A percentile compares a stretch with the other conserved stretches of the same genome.
phyloP scores from a whole-genome alignment of 2,888 invertebrate species.

The Copidosoma aretas region DNA sequence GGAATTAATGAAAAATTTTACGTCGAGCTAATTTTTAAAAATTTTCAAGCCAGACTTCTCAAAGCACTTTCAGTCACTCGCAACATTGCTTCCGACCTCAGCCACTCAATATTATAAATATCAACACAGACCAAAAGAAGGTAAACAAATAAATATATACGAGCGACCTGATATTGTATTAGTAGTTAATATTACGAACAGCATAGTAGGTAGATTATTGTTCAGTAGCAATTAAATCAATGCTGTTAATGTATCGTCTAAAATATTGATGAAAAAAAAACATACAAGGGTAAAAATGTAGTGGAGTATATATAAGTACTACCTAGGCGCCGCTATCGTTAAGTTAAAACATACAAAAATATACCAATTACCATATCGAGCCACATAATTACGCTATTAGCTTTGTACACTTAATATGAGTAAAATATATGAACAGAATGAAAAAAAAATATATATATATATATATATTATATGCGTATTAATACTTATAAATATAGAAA shows the following conservation, averaged over 20 bases:
- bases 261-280: conserved; percentile 14
- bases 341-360: conserved; percentile 26
- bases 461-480: too few relatives aligned
- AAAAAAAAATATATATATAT: conserved; percentile 17
- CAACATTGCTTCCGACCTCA: neutral
- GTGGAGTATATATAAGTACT: conserved; percentile 8
- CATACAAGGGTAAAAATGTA: too few relatives aligned
- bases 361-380: conserved; percentile 43
- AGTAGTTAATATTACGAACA: conserved; percentile 18
- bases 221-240: conserved; percentile 20
- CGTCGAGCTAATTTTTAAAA: neutral
- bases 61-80: neutral
- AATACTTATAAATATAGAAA: neutral
- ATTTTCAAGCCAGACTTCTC: neutral
- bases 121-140: conserved; percentile 9
- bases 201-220: too few relatives aligned
- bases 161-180: conserved; percentile 12
- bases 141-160: conserved; percentile 23
- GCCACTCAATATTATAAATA: neutral
- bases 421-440: conserved; percentile 6
- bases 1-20: neutral
- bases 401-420: conserved; percentile 30
- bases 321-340: conserved; percentile 29
- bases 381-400: conserved; percentile 39
- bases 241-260: conserved; percentile 30